These are phyloP conservation scores for Plectropomus leopardus DNA, from an alignment of 2,113 vertebrate genomes.

Conservation along the genomic window DNA sequence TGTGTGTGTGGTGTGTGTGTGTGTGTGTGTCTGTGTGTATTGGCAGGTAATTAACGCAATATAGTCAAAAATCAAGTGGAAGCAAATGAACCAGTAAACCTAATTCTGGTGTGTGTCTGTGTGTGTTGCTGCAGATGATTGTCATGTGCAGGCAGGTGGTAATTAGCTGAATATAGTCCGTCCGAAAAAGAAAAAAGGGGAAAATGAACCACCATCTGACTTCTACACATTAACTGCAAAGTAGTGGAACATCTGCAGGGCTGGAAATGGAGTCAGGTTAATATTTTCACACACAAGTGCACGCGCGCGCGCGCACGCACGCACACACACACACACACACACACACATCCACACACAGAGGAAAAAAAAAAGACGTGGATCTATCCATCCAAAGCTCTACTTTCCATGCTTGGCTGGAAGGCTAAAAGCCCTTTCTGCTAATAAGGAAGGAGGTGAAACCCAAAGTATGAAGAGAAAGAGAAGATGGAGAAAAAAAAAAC, in stretches of 20 bases:
- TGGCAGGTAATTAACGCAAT: constrained; percentile 57
- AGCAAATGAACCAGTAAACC: constrained; percentile 31
- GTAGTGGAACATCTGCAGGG: constrained; percentile 30
- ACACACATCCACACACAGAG: too few species aligned
- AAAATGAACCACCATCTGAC: constrained; percentile 10
- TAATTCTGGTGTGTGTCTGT: neutral
- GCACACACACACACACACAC: neutral
- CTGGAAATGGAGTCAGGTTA: constrained; percentile 12
- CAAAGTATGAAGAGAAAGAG: neutral
- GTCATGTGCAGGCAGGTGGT: constrained; percentile 1
- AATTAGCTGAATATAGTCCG: neutral
- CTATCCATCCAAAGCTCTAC: neutral
- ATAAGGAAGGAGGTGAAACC: constrained; percentile 3
- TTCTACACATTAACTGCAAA: constrained; percentile 28
- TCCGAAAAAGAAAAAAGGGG: neutral
- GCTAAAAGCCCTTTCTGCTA: neutral
- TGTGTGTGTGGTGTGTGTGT: constrained; percentile 17
- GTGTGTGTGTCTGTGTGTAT: constrained; percentile 3
- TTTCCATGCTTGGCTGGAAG: neutral
- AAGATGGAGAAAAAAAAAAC: neutral
- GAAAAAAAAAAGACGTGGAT: neutral
- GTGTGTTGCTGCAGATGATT: neutral
- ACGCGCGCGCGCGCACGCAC: neutral
- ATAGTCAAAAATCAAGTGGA: constrained; percentile 43
- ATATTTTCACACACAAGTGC: neutral